A percentile compares a stretch with the other conserved stretches of the same genome.
These are phyloP conservation scores for Pachliopta kotzebuea DNA, from an alignment of 2,888 invertebrate species.

Conservation along the genomic window DNA sequence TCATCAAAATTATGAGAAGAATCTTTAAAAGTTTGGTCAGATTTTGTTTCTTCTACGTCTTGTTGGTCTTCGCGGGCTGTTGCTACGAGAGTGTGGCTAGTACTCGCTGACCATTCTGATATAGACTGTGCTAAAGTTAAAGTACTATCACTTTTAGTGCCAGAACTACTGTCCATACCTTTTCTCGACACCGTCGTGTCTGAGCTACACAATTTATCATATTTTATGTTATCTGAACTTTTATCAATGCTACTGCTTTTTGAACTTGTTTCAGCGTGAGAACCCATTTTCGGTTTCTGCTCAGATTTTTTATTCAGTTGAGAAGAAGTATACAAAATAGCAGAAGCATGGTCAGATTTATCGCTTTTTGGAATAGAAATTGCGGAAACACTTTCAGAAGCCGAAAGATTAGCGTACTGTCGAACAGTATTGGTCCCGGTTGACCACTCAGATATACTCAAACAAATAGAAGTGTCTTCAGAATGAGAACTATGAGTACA, in stretches of 20 bases:
- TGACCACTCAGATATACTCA: slow-evolving; percentile 93
- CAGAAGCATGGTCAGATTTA: slow-evolving; percentile 78
- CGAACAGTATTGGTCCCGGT: slow-evolving; percentile 92
- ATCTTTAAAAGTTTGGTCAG: slow-evolving; percentile 74
- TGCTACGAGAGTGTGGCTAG: slow-evolving; percentile 87
- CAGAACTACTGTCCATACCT: slow-evolving; percentile 82
- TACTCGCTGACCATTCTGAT: slow-evolving; percentile 91
- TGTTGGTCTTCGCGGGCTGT: slow-evolving; percentile 76
- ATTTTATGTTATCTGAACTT: slow-evolving; percentile 76
- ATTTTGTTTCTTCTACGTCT: slow-evolving; percentile 67
- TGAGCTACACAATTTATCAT: slow-evolving; percentile 82
- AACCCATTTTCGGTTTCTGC: slow-evolving; percentile 64
- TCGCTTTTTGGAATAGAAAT: slow-evolving; percentile 82
- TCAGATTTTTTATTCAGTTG: slow-evolving; percentile 77
- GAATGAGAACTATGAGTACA: slow-evolving; percentile 92
- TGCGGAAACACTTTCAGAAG: slow-evolving; percentile 83
- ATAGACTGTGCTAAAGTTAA: slow-evolving; percentile 87
- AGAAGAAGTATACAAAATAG: slow-evolving; percentile 80
- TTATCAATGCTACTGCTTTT: slow-evolving; percentile 82
- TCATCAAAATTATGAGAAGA: slow-evolving; percentile 44
- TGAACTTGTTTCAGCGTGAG: slow-evolving; percentile 75
- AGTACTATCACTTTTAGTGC: slow-evolving; percentile 90
- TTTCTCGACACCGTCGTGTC: slow-evolving; percentile 77
- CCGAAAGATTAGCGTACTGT: slow-evolving; percentile 88
- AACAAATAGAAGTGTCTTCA: slow-evolving; percentile 91